Evolutionary conservation across 2,797 vertebrate species (phyloP).

Genomic region (Anisognathus igniventris): DNA sequence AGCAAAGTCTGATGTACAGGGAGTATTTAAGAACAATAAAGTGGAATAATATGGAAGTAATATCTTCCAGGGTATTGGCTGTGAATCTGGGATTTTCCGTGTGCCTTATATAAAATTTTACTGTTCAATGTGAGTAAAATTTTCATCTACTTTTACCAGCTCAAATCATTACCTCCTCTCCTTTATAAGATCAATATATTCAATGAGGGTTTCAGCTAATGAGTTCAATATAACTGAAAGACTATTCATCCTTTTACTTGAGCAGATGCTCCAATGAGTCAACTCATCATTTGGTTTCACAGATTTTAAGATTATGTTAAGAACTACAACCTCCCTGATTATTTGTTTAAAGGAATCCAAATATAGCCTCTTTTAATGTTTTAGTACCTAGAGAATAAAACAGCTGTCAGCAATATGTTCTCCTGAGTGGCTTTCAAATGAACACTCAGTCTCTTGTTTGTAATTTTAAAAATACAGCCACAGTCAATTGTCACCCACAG

Average conservation of each 20-base stretch:
- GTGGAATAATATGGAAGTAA: background rate
- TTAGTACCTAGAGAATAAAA: conserved; percentile 6
- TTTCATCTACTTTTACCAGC: background rate
- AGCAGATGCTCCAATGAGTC: background rate
- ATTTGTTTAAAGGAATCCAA: conserved; percentile 44
- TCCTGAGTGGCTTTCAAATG: background rate
- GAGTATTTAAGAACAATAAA: background rate
- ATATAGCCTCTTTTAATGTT: conserved; percentile 39
- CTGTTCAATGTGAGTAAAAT: background rate
- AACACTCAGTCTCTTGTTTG: background rate
- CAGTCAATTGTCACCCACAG: background rate
- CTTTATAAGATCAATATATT: background rate
- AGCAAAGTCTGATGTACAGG: background rate
- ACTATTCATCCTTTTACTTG: background rate
- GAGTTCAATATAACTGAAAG: background rate
- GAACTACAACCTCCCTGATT: background rate
- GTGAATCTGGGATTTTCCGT: background rate
- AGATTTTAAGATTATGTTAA: conserved; percentile 19
- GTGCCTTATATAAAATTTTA: background rate
- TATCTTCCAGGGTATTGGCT: background rate
- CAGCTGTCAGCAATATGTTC: conserved; percentile 61
- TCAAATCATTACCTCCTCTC: background rate
- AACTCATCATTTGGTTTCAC: background rate
- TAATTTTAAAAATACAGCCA: conserved; percentile 30
- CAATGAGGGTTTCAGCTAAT: background rate